Conservation (phyloP, 1,140 invertebrate species). For the Aradophagus sp. region DNA sequence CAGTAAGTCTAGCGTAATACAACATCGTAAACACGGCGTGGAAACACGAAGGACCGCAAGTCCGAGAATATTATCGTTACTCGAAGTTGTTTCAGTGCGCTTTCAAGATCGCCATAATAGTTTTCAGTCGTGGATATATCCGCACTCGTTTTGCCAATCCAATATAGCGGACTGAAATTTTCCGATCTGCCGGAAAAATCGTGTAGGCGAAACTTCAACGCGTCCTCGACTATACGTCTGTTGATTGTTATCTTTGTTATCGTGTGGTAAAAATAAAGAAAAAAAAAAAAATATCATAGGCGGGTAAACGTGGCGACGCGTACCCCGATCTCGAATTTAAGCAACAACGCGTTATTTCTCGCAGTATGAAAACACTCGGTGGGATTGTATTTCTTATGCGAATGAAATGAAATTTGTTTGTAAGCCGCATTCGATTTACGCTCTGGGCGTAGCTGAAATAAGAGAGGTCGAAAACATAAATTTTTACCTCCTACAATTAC, state of each 20-base stretch:
- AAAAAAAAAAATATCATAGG: slow-evolving; percentile 38
- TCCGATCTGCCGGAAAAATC: slow-evolving; percentile 44
- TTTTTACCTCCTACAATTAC: too few species aligned
- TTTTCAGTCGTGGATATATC: slow-evolving; percentile 54
- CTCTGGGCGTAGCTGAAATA: too few species aligned
- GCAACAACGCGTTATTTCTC: slow-evolving; percentile 34
- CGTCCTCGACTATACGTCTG: slow-evolving; percentile 30
- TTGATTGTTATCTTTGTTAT: slow-evolving; percentile 45
- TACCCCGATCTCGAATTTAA: slow-evolving; percentile 8
- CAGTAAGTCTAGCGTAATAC: slow-evolving; percentile 47
- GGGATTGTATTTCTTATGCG: slow-evolving; percentile 40
- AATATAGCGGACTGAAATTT: slow-evolving; percentile 49
- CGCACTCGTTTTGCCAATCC: slow-evolving; percentile 50
- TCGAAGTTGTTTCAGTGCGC: slow-evolving; percentile 49
- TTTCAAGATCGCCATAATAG: slow-evolving; percentile 52
- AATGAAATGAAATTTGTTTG: slow-evolving; percentile 31
- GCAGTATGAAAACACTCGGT: slow-evolving; percentile 28
- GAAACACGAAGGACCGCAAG: slow-evolving; percentile 53
- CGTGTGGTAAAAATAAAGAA: slow-evolving; percentile 17
- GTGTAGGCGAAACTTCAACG: too few species aligned
- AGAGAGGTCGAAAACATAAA: too few species aligned
- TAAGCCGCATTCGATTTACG: too few species aligned
- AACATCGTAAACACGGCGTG: slow-evolving; percentile 47
- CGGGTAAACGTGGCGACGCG: slow-evolving; percentile 36
- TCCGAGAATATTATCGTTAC: slow-evolving; percentile 54